A percentile compares a stretch with the other conserved stretches of the same genome.
These are phyloP conservation scores for Euplexia lucipara DNA, from an alignment of 2,888 invertebrate genomes.

Conservation along the genomic window DNA sequence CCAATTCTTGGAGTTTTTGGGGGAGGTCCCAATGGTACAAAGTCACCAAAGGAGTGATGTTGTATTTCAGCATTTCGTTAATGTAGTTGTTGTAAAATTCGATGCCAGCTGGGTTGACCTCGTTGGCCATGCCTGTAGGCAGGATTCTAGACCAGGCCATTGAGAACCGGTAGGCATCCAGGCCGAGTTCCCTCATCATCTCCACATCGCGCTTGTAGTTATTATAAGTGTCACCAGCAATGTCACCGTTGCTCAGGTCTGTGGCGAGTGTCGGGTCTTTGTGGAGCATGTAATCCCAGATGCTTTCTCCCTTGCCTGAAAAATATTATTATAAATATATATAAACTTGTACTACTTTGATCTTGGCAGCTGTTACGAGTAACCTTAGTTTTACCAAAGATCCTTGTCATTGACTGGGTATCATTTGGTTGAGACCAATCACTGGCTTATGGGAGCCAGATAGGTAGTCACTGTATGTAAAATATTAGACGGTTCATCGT, in stretches of 20 bases:
- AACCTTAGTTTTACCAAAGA: too few relatives aligned
- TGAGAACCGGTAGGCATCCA: constrained; percentile 86
- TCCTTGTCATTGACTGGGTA: too few relatives aligned
- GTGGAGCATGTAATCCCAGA: constrained; percentile 80
- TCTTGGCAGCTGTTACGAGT: too few relatives aligned
- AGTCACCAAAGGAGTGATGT: constrained; percentile 91
- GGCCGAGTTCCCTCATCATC: constrained; percentile 77
- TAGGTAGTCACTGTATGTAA: too few relatives aligned
- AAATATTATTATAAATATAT: background rate
- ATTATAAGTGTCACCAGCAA: constrained; percentile 91
- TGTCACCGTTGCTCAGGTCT: constrained; percentile 88
- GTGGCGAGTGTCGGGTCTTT: constrained; percentile 69
- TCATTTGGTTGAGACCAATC: too few relatives aligned
- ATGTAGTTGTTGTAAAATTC: constrained; percentile 92
- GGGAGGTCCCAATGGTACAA: constrained; percentile 91
- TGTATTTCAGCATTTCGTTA: constrained; percentile 90
- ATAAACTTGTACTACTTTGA: too few relatives aligned
- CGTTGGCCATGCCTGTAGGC: constrained; percentile 76
- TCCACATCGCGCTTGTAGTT: constrained; percentile 91
- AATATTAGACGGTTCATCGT: too few relatives aligned
- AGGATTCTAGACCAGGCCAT: constrained; percentile 88
- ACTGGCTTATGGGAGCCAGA: too few relatives aligned
- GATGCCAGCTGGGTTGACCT: constrained; percentile 91
- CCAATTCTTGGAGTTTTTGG: constrained; percentile 88
- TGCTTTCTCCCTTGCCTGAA: constrained; percentile 76